These are phyloP conservation scores for Thymelicus acteon DNA, from an alignment of 2,888 invertebrate genomes.

Conservation along the genomic window DNA sequence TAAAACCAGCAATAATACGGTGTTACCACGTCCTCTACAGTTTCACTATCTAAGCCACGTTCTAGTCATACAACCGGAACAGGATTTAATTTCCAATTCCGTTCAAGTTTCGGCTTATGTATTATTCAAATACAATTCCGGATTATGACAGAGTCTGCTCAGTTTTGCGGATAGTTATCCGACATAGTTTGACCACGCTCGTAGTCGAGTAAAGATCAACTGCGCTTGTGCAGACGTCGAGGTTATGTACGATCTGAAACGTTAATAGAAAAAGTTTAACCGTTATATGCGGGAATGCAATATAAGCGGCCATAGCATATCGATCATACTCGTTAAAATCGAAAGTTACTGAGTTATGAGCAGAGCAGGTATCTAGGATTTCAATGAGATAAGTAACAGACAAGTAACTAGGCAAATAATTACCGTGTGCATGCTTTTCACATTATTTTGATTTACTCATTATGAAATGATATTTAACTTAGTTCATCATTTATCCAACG, in stretches of 20 bases:
- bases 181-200: constrained; percentile 18
- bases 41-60: constrained; percentile 26
- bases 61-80: constrained; percentile 38
- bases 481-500: too few species aligned
- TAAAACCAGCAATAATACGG: constrained; percentile 17
- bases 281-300: too few species aligned
- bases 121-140: constrained; percentile 56
- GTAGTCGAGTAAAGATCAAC: not conserved
- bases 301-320: too few species aligned
- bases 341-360: too few species aligned
- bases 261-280: not conserved
- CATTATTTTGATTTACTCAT: too few species aligned
- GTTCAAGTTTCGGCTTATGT: constrained; percentile 52
- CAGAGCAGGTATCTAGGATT: too few species aligned
- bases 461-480: too few species aligned
- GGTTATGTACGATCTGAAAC: not conserved
- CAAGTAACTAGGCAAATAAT: too few species aligned
- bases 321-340: too few species aligned
- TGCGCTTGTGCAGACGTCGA: not conserved
- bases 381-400: too few species aligned
- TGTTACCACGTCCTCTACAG: constrained; percentile 24
- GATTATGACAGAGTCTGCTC: constrained; percentile 50
- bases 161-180: constrained; percentile 46
- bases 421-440: too few species aligned
- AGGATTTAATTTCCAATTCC: constrained; percentile 54